Percentiles rank a stretch among this genome's conserved stretches.
phyloP scores from a whole-genome alignment of 2,113 vertebrate species.

The Melanotaenia duboulayi region DNA sequence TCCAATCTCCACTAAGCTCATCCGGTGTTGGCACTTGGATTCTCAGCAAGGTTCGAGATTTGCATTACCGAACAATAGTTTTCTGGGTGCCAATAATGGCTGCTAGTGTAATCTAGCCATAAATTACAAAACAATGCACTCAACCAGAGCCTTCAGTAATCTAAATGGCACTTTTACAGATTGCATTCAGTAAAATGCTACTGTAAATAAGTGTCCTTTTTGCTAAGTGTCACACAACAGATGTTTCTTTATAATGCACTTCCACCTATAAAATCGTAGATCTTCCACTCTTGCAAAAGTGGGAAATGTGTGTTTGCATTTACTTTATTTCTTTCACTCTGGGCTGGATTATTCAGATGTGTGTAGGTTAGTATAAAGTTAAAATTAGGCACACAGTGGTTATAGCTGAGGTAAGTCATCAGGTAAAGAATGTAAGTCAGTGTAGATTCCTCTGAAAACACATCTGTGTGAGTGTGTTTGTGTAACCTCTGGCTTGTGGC shows the following conservation, averaged over 20 bases:
- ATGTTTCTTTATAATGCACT: slow-evolving; percentile 34
- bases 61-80: slow-evolving; percentile 51
- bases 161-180: slow-evolving; percentile 34
- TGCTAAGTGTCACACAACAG: slow-evolving; percentile 26
- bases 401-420: neutral
- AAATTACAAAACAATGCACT: slow-evolving; percentile 53
- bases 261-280: slow-evolving; percentile 15
- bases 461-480: slow-evolving; percentile 10
- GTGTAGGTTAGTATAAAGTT: neutral
- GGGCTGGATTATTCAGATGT: neutral
- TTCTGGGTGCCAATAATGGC: slow-evolving; percentile 35
- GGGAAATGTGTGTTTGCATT: slow-evolving; percentile 2
- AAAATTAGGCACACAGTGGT: neutral
- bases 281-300: slow-evolving; percentile 28
- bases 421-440: slow-evolving; percentile 6
- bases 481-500: slow-evolving; percentile 49
- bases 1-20: slow-evolving; percentile 49
- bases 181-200: slow-evolving; percentile 32
- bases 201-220: slow-evolving; percentile 15
- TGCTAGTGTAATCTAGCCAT: slow-evolving; percentile 27
- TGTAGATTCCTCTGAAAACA: slow-evolving; percentile 9
- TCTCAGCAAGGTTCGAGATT: slow-evolving; percentile 49
- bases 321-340: slow-evolving; percentile 22
- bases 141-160: neutral
- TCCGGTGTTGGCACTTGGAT: slow-evolving; percentile 40